phyloP scores from a whole-genome alignment of 2,888 invertebrate genomes.

The Cryptocheilus praepositus region DNA sequence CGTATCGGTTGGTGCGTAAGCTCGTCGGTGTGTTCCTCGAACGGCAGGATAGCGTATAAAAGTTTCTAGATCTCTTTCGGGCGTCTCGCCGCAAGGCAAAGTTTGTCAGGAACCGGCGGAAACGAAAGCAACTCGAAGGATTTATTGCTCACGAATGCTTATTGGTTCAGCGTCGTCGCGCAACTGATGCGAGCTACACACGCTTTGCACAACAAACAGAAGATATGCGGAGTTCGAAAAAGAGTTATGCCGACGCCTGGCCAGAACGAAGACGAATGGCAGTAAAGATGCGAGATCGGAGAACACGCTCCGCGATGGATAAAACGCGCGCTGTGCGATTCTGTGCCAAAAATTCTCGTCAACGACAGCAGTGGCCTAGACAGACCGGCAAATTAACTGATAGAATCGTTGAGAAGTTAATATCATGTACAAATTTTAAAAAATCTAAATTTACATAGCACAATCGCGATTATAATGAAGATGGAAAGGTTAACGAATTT shows the following conservation, averaged over 20 bases:
- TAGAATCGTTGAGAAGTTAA: no score
- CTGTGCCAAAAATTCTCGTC: no score
- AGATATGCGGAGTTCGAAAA: constrained; percentile 33
- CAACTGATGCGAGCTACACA: constrained; percentile 32
- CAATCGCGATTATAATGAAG: no score
- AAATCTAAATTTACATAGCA: no score
- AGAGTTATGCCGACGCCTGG: constrained; percentile 25
- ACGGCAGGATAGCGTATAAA: constrained; percentile 16
- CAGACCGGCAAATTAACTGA: no score
- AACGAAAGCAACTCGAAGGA: constrained; percentile 38
- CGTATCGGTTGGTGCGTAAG: neutral
- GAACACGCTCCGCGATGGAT: neutral
- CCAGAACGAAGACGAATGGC: constrained; percentile 1
- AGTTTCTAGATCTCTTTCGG: constrained; percentile 20
- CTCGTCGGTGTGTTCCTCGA: neutral
- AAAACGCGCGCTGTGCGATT: no score
- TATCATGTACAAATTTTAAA: no score
- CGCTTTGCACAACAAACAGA: constrained; percentile 39
- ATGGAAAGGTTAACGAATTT: no score
- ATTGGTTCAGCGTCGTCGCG: constrained; percentile 42
- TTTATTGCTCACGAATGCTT: constrained; percentile 49
- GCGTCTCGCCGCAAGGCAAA: constrained; percentile 23
- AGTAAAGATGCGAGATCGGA: neutral
- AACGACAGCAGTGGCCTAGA: no score
- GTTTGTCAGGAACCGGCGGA: constrained; percentile 36